phyloP scores from a whole-genome alignment of 2,797 vertebrate species.

The Centropyge bicolor region DNA sequence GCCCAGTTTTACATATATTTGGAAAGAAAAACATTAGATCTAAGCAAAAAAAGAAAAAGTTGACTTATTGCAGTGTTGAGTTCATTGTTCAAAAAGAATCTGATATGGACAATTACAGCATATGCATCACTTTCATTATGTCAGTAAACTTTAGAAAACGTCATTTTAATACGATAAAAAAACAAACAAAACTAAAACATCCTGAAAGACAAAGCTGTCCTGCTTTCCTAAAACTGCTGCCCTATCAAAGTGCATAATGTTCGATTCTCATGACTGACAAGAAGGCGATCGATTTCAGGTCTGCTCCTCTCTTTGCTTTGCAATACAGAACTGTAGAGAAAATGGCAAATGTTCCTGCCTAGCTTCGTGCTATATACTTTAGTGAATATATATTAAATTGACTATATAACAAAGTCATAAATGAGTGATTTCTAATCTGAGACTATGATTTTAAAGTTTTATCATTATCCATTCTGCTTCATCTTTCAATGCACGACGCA shows the following conservation, averaged over 20 bases:
- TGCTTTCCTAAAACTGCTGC: constrained; percentile 64
- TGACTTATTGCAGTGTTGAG: constrained; percentile 66
- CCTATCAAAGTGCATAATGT: constrained; percentile 88
- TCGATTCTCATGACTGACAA: constrained; percentile 67
- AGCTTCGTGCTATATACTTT: constrained; percentile 76
- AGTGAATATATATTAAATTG: constrained; percentile 80
- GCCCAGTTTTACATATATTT: constrained; percentile 31
- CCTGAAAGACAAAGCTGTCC: constrained; percentile 52
- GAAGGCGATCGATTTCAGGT: constrained; percentile 56
- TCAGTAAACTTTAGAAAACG: constrained; percentile 60
- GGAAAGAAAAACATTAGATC: constrained; percentile 15
- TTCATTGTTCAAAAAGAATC: constrained; percentile 34
- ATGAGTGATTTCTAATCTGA: constrained; percentile 71
- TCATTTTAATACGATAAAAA: constrained; percentile 55
- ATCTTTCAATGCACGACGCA: constrained; percentile 53
- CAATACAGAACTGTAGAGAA: constrained; percentile 65
- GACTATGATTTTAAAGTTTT: constrained; percentile 52
- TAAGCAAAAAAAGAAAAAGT: constrained; percentile 33
- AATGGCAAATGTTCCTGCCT: constrained; percentile 61
- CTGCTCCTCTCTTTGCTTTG: constrained; percentile 64
- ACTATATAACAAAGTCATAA: constrained; percentile 71
- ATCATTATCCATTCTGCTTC: constrained; percentile 47
- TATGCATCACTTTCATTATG: constrained; percentile 55
- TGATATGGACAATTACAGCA: constrained; percentile 42
- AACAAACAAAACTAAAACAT: constrained; percentile 47